Percentiles rank a stretch among this genome's conserved stretches.
These are phyloP conservation scores for Hetaerina americana DNA, from an alignment of 1,140 invertebrate species.

Conservation along the genomic window DNA sequence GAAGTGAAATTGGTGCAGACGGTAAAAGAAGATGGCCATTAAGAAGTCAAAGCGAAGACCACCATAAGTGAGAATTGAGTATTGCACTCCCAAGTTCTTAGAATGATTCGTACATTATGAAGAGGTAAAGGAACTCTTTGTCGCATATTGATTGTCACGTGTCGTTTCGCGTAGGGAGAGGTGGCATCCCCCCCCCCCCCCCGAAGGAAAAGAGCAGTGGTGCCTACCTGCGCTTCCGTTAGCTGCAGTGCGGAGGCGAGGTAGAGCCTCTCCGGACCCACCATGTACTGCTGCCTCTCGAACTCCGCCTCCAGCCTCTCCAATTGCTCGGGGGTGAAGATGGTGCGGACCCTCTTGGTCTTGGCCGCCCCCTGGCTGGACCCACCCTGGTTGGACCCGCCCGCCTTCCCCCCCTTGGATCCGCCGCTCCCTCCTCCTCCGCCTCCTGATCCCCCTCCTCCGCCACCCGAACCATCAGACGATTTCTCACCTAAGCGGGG, in stretches of 20 bases:
- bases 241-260: slow-evolving; percentile 75
- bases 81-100: too few species aligned
- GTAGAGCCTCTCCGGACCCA: slow-evolving; percentile 80
- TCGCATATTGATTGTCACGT: too few species aligned
- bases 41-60: too few species aligned
- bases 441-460: too few species aligned
- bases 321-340: slow-evolving; percentile 88
- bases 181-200: slow-evolving; percentile 97
- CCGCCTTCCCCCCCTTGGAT: background rate
- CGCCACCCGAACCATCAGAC: background rate
- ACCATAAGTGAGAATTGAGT: too few species aligned
- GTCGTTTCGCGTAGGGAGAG: too few species aligned
- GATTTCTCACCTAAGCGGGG: background rate
- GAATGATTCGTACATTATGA: too few species aligned
- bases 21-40: too few species aligned
- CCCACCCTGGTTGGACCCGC: too few species aligned
- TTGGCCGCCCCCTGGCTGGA: slow-evolving; percentile 16
- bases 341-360: slow-evolving; percentile 76
- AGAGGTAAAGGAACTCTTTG: too few species aligned
- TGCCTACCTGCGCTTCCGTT: slow-evolving; percentile 72
- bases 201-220: slow-evolving; percentile 35
- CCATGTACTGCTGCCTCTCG: slow-evolving; percentile 89
- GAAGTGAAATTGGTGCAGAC: too few species aligned
- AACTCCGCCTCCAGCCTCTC: slow-evolving; percentile 85
- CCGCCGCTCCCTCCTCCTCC: background rate